Evolutionary conservation across 1,140 invertebrate genomes (phyloP), one percentile per base, ranked within the genome.

Genomic region (Brachionus rotundiformis): DNA sequence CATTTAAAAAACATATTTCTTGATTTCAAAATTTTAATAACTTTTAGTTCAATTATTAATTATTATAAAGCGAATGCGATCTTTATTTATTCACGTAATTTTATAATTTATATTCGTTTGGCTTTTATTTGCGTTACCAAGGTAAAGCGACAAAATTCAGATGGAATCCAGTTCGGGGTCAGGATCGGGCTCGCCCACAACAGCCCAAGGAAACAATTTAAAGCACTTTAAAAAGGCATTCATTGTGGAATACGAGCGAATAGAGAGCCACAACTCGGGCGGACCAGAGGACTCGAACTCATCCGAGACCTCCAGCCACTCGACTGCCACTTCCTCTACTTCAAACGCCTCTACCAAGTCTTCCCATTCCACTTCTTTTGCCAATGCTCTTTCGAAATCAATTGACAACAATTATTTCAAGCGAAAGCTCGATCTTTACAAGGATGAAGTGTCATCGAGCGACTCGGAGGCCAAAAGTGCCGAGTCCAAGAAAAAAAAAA

Each of bases 201-300:
- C n/a, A 73, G 41, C 10, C 29, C 25, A 41, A 2, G 3, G 36
- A 1, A 73, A 44, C 19, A 44, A 73, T 44, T 19, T 79, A 39
- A 79, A 79, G 25, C 76, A 79, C 29, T 79, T 79, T n/a, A 79
- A 79, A 59, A 79, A 79, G 27, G 47, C 76, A 19, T 59, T 79
- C 31, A 79, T 79, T 31, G 76, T 63, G 25, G 76, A 79, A 23
- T 79, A 79, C 54, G 76, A 79, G 25, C 76, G 76, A 3, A 54
- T 79, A 19, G 76, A 54, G 54, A 39, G 33, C 19, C 31, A 63
- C 41, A 39, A 73, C 11, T 68, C 63, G 16, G 68, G 33, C 13
- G 19, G 39, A 19, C 68, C 19, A 8, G 68, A 73, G 41, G 68
- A 73, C n/a, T 73, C 68, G 13, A 23, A 73, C 5, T 73, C 39